Evolutionary conservation across 2,888 invertebrate species (phyloP).

Genomic region (Clivina fossor): DNA sequence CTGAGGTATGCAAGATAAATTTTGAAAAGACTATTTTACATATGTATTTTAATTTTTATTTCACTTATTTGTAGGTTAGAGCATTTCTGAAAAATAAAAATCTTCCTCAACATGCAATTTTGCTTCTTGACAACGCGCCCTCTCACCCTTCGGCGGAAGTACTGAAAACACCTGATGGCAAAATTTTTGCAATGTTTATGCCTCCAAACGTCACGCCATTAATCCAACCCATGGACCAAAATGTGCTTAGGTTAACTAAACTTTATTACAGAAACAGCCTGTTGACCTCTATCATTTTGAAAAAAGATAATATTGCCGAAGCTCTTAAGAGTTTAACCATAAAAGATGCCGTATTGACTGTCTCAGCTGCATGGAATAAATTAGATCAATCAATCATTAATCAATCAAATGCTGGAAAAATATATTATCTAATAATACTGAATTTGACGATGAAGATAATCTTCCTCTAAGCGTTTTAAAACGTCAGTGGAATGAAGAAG

Average conservation of each 20-base stretch:
- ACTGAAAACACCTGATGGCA: constrained; percentile 9
- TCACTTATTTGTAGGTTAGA: constrained; percentile 10
- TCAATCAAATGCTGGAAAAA: constrained; percentile 8
- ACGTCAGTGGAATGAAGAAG: constrained; percentile 10
- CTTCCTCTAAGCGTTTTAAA: constrained; percentile 9
- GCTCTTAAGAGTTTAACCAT: constrained; percentile 2
- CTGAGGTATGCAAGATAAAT: constrained; percentile 8
- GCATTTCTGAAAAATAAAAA: too few species aligned
- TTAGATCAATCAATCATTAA: constrained; percentile 12
- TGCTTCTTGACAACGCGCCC: too few species aligned
- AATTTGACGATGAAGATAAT: constrained; percentile 7
- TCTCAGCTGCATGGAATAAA: constrained; percentile 7
- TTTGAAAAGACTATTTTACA: constrained; percentile 1
- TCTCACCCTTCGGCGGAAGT: constrained; percentile 7
- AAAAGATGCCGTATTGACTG: constrained; percentile 5
- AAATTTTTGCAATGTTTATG: constrained; percentile 7
- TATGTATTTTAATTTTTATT: constrained; percentile 3
- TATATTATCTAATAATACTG: constrained; percentile 15
- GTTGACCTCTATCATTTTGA: too few species aligned
- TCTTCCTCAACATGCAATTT: too few species aligned
- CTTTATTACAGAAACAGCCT: too few species aligned
- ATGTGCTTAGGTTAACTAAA: constrained; percentile 1
- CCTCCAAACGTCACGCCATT: constrained; percentile 10
- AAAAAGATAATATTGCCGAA: constrained; percentile 1
- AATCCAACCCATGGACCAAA: constrained; percentile 9